Evolutionary conservation across 2,797 vertebrate species (phyloP).

Genomic region (Myotis vivesi): DNA sequence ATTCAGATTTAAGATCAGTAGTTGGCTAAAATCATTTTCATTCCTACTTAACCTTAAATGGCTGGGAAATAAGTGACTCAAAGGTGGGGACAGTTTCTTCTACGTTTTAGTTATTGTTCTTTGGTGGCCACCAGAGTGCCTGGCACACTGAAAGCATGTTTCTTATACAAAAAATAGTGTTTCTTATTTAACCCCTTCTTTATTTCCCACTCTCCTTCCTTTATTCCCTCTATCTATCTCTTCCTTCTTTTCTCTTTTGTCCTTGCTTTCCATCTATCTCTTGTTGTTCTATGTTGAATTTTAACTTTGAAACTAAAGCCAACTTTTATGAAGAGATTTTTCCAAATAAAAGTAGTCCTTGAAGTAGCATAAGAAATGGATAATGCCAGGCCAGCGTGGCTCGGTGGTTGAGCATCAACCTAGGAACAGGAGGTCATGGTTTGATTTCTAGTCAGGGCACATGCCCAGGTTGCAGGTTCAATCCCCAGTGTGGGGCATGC

Average conservation of each 20-base stretch:
- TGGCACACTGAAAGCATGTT: neutral
- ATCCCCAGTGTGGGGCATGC: too few relatives aligned
- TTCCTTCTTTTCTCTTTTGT: neutral
- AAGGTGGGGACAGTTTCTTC: neutral
- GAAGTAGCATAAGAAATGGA: conserved; percentile 1
- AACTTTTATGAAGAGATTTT: conserved; percentile 39
- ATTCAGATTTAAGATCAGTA: conserved; percentile 17
- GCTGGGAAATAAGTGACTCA: conserved; percentile 31
- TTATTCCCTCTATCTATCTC: neutral
- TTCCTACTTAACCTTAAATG: conserved; percentile 34
- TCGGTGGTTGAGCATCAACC: too few relatives aligned
- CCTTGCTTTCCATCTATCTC: neutral
- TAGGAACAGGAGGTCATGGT: too few relatives aligned
- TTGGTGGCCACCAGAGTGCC: neutral
- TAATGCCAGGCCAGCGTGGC: neutral
- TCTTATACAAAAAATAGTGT: neutral
- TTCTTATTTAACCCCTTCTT: neutral
- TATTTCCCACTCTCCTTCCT: neutral
- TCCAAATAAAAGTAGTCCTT: conserved; percentile 16
- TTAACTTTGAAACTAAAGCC: neutral
- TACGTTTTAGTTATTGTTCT: neutral
- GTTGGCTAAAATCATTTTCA: conserved; percentile 21
- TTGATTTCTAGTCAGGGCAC: too few relatives aligned
- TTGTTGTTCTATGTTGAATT: conserved; percentile 20
- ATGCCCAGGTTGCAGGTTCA: too few relatives aligned